These are phyloP conservation scores for Conomelus anceps DNA, from an alignment of 2,888 invertebrate species.

Conservation along the genomic window DNA sequence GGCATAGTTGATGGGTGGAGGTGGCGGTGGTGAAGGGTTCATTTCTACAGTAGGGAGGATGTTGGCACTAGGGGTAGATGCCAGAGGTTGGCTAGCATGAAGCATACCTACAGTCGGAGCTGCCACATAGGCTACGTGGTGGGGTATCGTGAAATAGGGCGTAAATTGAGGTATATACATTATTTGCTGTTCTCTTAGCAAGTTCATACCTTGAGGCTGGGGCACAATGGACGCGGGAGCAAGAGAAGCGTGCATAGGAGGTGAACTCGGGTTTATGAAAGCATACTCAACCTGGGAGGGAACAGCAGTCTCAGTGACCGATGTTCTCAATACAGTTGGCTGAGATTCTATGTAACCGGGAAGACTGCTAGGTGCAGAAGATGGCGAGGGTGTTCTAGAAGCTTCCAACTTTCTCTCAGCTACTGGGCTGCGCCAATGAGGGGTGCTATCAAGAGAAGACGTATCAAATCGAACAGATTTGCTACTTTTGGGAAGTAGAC, in stretches of 20 bases:
- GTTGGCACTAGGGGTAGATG: conserved; percentile 16
- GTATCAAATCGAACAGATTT: conserved; percentile 5
- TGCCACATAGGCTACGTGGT: conserved; percentile 5
- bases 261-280: conserved; percentile 5
- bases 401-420: not conserved
- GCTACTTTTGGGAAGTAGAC: not conserved
- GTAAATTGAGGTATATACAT: conserved; percentile 7
- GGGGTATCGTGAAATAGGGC: not conserved
- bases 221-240: not conserved
- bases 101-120: not conserved
- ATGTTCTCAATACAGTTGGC: conserved; percentile 12
- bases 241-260: not conserved
- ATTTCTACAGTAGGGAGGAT: conserved; percentile 12
- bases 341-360: not conserved
- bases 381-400: not conserved
- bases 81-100: conserved; percentile 31
- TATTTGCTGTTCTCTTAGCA: not conserved
- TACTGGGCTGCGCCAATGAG: not conserved
- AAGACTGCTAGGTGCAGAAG: not conserved
- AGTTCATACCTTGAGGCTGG: not conserved
- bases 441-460: not conserved
- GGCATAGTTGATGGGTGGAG: conserved; percentile 48
- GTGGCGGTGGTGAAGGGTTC: conserved; percentile 35
- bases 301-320: conserved; percentile 21
- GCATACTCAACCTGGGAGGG: conserved; percentile 23